Evolutionary conservation across 2,113 vertebrate species (phyloP).

Genomic region (Pseudopipra pipra): DNA sequence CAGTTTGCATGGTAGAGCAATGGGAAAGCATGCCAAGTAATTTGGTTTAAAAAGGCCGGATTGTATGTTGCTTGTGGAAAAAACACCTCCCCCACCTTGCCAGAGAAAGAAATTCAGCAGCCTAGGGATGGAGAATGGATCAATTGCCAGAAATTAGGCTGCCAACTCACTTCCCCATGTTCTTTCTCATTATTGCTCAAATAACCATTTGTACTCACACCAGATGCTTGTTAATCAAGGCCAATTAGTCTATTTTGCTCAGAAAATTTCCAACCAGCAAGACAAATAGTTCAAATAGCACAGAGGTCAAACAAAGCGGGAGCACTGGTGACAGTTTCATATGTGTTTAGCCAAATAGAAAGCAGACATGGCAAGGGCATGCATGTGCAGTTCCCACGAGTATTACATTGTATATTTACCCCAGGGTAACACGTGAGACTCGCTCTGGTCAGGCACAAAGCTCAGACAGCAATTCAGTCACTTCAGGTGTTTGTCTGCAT

Average conservation of each 20-base stretch:
- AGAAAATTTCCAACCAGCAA: conserved; percentile 63
- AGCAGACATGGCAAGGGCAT: conserved; percentile 58
- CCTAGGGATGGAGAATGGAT: not conserved
- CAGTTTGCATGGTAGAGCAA: not conserved
- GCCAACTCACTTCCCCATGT: conserved; percentile 44
- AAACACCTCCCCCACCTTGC: conserved; percentile 5
- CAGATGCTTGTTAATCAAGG: conserved; percentile 71
- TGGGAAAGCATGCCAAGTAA: not conserved
- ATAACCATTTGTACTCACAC: conserved; percentile 64
- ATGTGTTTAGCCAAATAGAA: conserved; percentile 51
- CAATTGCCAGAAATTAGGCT: conserved; percentile 61
- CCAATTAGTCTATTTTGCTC: conserved; percentile 66
- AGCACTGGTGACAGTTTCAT: conserved; percentile 46
- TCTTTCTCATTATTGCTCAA: conserved; percentile 66
- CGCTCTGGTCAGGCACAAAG: not conserved
- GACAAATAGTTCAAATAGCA: conserved; percentile 61
- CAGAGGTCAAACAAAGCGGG: conserved; percentile 56
- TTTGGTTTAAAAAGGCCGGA: not conserved
- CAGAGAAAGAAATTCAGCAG: conserved; percentile 29
- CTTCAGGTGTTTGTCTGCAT: not conserved
- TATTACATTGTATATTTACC: not conserved
- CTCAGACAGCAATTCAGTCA: not conserved
- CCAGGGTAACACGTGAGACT: not conserved
- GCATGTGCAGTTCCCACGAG: not conserved
- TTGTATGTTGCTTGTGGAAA: not conserved